Base-by-base conservation (phyloP, 2,888 invertebrate species). In the Dorcus hopei region DNA sequence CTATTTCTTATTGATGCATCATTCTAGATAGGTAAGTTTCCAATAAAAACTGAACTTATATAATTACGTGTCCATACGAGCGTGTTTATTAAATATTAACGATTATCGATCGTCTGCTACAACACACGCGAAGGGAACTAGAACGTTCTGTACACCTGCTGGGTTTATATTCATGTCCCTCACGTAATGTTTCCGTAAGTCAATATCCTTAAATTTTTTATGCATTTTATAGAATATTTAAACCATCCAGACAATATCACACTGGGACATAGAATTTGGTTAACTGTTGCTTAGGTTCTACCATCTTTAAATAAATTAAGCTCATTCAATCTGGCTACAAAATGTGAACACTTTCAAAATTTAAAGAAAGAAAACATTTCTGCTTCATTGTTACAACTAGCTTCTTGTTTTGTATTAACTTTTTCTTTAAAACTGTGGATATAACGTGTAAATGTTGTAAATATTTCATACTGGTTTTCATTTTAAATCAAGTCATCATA, bases 71-170 rank as follows among this genome's bases (percentile, higher is more conserved):
- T 60, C 64, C 61, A 61, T 64, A 54, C 59, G 61, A 59, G 62
- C 64, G 61, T 62, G 62, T 63, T 62, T 63, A 64, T 64, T 61
- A 64, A 64, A 64, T 61, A 64, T 64, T 64, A 62, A 64, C 62
- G 62, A 55, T 61, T 64, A 62, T 64, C 62, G 64, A 64, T 63
- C 61, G 58, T 38, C 9, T 23, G 43, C 16, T n/a, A 33, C 41
- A 55, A 57, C 23, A 58, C 59, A 59, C 59, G 59, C 59, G 56
- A 59, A 52, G 55, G 55, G 53, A 59, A 59, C 57, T 57, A 51
- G 54, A 54, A 54, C 60, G 60, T 51, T 14, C 51, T 51, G 54
- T 57, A 54, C 60, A 57, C 60, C 57, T 60, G 60, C 57, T 48
- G 47, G 52, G 45, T 57, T 57, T 52, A 52, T 52, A 52, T 57